phyloP scores from a whole-genome alignment of 1,140 invertebrate genomes.

The Coenobita brevimanus region DNA sequence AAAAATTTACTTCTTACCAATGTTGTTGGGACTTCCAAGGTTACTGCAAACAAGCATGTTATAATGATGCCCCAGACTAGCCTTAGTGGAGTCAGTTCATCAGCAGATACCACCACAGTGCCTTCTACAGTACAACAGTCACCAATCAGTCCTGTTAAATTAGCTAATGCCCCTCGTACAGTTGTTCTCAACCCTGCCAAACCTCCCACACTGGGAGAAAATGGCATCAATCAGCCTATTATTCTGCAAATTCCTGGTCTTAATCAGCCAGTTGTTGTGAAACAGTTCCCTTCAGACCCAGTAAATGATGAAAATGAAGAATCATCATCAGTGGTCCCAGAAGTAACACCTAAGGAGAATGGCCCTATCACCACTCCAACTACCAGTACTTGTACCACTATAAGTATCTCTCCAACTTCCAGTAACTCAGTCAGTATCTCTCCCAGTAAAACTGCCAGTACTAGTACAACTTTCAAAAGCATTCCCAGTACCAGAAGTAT shows the following conservation, averaged over 20 bases:
- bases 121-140: background rate
- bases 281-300: background rate
- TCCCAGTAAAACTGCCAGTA: too few relatives aligned
- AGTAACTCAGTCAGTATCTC: too few relatives aligned
- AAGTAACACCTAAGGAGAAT: background rate
- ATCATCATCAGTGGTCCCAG: background rate
- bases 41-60: background rate
- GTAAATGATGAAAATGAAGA: background rate
- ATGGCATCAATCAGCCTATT: background rate
- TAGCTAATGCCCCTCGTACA: constrained; percentile 10
- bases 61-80: constrained; percentile 9
- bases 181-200: constrained; percentile 8
- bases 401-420: too few relatives aligned
- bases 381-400: too few relatives aligned
- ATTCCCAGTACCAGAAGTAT: too few relatives aligned
- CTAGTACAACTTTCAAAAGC: too few relatives aligned
- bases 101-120: background rate
- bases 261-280: constrained; percentile 19
- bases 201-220: too few relatives aligned
- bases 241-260: constrained; percentile 16
- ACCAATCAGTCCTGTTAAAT: background rate
- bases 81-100: background rate
- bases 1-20: constrained; percentile 36
- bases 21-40: constrained; percentile 15
- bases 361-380: too few relatives aligned